phyloP scores from a whole-genome alignment of 2,888 invertebrate species.

The Diarsia mendica region DNA sequence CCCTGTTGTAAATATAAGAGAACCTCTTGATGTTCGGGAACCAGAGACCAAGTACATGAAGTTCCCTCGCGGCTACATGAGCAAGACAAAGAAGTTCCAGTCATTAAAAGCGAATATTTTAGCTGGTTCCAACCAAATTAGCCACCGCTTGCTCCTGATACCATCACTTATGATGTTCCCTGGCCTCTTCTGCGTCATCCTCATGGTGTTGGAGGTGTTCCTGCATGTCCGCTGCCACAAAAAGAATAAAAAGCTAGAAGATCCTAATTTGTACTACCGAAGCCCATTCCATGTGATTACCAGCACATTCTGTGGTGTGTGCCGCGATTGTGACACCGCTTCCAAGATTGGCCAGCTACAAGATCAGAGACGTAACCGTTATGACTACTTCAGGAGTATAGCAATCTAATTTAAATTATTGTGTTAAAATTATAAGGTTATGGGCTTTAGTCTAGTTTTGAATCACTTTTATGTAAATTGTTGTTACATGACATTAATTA shows the following conservation, averaged over 20 bases:
- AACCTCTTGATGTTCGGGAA: constrained; percentile 27
- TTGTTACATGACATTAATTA: background rate
- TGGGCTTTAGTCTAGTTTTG: constrained; percentile 33
- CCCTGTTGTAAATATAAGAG: constrained; percentile 34
- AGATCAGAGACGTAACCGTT: constrained; percentile 88
- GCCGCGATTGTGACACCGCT: constrained; percentile 91
- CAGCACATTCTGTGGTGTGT: constrained; percentile 92
- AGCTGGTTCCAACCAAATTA: constrained; percentile 82
- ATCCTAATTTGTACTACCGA: constrained; percentile 91
- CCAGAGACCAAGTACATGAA: constrained; percentile 65
- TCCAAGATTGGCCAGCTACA: constrained; percentile 92
- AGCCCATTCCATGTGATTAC: constrained; percentile 93
- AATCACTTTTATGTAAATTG: background rate
- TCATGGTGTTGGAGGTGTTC: constrained; percentile 90
- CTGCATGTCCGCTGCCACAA: constrained; percentile 93
- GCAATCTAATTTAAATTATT: constrained; percentile 67
- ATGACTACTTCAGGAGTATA: constrained; percentile 83
- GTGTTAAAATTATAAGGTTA: constrained; percentile 22
- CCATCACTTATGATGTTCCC: constrained; percentile 91
- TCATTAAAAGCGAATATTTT: constrained; percentile 81
- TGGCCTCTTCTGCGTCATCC: constrained; percentile 85
- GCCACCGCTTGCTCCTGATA: constrained; percentile 89
- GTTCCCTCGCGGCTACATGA: constrained; percentile 78
- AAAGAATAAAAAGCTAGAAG: constrained; percentile 91
- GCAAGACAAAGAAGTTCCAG: constrained; percentile 80